These are phyloP conservation scores for Papilio dardanus DNA, from an alignment of 1,140 invertebrate species.

Conservation along the genomic window DNA sequence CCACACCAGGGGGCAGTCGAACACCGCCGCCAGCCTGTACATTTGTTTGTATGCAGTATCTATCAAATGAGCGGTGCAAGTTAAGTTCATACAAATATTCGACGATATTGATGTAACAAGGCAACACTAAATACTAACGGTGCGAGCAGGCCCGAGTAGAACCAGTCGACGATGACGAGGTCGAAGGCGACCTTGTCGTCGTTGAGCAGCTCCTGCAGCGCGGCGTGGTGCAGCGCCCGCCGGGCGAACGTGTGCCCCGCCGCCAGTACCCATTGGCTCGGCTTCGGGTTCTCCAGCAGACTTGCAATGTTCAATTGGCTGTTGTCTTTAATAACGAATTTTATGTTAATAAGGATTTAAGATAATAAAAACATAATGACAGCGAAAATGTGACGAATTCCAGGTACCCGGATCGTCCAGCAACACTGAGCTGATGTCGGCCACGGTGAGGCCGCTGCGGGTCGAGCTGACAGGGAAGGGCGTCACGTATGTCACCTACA, in stretches of 20 bases:
- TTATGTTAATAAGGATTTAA: neutral
- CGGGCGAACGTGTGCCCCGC: conserved; percentile 37
- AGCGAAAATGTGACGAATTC: neutral
- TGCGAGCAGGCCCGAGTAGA: conserved; percentile 53
- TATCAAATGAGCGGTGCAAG: too few species aligned
- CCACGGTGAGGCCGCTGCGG: conserved; percentile 36
- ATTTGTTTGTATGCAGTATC: neutral
- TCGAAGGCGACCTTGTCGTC: conserved; percentile 47
- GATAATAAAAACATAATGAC: neutral
- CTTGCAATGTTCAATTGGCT: conserved; percentile 26
- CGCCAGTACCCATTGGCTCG: conserved; percentile 37
- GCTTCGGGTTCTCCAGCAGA: conserved; percentile 15
- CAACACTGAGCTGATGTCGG: conserved; percentile 45
- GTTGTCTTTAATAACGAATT: conserved; percentile 3
- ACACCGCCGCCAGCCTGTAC: conserved; percentile 50
- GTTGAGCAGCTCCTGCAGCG: conserved; percentile 47
- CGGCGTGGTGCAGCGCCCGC: conserved; percentile 46
- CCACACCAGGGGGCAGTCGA: conserved; percentile 56
- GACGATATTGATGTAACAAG: conserved; percentile 9
- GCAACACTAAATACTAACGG: conserved; percentile 53
- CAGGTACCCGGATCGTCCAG: conserved; percentile 1
- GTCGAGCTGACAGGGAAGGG: conserved; percentile 37
- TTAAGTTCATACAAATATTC: too few species aligned
- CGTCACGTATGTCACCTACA: conserved; percentile 59
- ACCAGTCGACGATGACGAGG: conserved; percentile 57